Percentiles rank a stretch among this genome's conserved stretches.
Evolutionary conservation across 2,113 vertebrate genomes (phyloP).

Genomic region (Mionectes macconnelli): DNA sequence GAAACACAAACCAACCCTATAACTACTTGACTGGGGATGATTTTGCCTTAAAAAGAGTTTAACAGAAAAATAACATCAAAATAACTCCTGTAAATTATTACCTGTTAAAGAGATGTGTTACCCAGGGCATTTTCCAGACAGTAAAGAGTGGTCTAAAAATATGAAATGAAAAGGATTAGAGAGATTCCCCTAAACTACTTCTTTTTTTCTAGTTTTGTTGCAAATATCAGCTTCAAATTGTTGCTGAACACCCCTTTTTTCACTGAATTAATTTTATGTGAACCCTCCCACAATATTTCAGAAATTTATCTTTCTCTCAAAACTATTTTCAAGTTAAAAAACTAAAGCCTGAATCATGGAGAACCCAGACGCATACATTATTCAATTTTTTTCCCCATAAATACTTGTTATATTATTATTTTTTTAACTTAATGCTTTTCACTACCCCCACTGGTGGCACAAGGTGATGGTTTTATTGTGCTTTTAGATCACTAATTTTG

Average conservation of each 20-base stretch:
- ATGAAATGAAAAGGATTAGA: background rate
- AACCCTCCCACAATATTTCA: background rate
- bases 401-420: background rate
- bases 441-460: background rate
- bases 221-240: background rate
- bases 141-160: background rate
- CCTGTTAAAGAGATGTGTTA: background rate
- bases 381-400: background rate
- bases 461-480: constrained; percentile 65
- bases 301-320: constrained; percentile 18
- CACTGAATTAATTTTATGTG: background rate
- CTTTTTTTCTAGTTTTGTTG: background rate
- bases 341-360: background rate
- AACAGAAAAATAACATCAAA: background rate
- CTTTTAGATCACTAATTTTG: constrained; percentile 72
- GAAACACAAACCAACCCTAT: background rate
- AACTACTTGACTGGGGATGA: background rate
- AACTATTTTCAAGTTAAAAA: constrained; percentile 30
- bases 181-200: background rate
- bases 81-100: background rate
- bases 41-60: background rate
- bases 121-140: background rate
- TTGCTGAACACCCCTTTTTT: background rate
- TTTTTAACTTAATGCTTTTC: background rate
- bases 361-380: background rate